Percentiles rank a stretch among this genome's conserved stretches.
phyloP scores from a whole-genome alignment of 2,888 invertebrate genomes.

The Congeria kusceri region DNA sequence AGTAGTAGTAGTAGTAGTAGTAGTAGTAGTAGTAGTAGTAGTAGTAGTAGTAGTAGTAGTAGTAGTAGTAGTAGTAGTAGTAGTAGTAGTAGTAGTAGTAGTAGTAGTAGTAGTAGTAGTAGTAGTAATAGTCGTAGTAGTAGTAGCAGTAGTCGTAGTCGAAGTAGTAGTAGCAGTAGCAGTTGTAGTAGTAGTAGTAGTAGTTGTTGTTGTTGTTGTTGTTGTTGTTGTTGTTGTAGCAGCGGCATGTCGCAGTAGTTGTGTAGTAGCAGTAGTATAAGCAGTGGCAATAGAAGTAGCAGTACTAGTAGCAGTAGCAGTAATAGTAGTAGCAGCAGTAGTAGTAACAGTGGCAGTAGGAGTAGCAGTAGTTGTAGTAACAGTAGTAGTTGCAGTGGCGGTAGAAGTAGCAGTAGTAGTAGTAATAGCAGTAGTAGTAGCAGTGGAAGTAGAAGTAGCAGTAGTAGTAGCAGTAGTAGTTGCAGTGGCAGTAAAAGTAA shows the following conservation, averaged over 20 bases:
- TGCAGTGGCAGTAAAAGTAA: slow-evolving; percentile 5
- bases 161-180: not conserved
- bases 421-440: slow-evolving; percentile 1
- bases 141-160: slow-evolving; percentile 1
- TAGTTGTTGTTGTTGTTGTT: not conserved
- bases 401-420: slow-evolving; percentile 7
- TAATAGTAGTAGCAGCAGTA: slow-evolving; percentile 39
- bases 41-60: not conserved
- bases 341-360: slow-evolving; percentile 18
- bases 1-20: slow-evolving; percentile 12
- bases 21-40: slow-evolving; percentile 5
- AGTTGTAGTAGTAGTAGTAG: slow-evolving; percentile 7
- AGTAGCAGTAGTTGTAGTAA: slow-evolving; percentile 9
- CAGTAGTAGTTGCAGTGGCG: slow-evolving; percentile 1
- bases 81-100: slow-evolving; percentile 7
- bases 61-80: slow-evolving; percentile 7
- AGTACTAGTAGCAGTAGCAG: slow-evolving; percentile 10
- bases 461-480: not conserved
- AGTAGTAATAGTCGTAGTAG: slow-evolving; percentile 2
- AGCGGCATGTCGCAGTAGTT: too few relatives aligned
- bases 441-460: not conserved
- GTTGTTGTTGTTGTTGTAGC: not conserved
- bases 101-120: not conserved
- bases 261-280: not conserved
- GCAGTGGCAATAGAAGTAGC: not conserved